Conservation (phyloP, 2,113 vertebrate species). For the Condylura cristata region DNA sequence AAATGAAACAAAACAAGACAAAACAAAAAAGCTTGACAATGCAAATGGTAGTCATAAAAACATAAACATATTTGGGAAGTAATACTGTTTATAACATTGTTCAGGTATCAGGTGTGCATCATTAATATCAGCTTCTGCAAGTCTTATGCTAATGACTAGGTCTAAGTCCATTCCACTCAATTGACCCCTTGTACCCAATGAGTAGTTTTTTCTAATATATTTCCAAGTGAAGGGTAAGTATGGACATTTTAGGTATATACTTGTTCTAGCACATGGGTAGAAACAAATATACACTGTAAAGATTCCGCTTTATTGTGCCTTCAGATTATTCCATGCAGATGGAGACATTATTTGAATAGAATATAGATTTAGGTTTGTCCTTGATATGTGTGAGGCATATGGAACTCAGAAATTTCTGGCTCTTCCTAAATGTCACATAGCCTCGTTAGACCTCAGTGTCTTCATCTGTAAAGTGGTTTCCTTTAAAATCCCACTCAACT, state of each 20-base stretch:
- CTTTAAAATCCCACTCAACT: not conserved
- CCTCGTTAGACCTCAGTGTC: not conserved
- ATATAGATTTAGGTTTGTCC: not conserved
- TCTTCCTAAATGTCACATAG: not conserved
- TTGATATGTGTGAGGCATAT: not conserved
- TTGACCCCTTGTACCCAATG: not conserved
- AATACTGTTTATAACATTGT: not conserved
- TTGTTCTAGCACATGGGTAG: not conserved
- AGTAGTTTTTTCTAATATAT: not conserved
- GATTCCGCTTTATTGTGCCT: not conserved
- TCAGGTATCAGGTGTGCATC: not conserved
- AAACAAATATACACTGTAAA: not conserved
- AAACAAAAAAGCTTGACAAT: not conserved
- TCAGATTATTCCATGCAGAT: not conserved
- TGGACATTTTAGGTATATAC: not conserved
- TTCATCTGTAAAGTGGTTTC: not conserved
- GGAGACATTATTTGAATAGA: not conserved
- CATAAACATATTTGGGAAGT: not conserved
- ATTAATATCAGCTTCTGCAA: not conserved
- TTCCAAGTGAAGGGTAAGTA: not conserved
- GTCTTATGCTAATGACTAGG: not conserved
- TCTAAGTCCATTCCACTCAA: not conserved
- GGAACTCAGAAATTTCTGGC: not conserved
- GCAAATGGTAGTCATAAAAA: not conserved
- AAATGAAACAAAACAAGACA: too few relatives aligned